phyloP scores from a whole-genome alignment of 2,113 vertebrate genomes.

The Progne subis region DNA sequence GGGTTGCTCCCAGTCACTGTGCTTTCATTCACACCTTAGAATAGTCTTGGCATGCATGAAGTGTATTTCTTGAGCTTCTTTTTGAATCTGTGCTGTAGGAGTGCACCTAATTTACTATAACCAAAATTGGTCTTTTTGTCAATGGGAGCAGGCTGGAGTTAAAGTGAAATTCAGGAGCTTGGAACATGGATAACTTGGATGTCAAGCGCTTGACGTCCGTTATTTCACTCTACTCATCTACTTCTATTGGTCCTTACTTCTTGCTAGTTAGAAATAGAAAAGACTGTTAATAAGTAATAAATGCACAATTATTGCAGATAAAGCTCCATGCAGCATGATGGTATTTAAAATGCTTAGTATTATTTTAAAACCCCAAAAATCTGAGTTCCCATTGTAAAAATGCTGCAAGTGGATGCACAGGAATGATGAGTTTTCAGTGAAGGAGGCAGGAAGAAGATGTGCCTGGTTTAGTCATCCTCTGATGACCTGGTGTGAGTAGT shows the following conservation, averaged over 20 bases:
- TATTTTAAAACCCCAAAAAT: background rate
- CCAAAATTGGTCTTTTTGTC: background rate
- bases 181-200: background rate
- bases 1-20: background rate
- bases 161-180: background rate
- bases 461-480: background rate
- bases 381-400: background rate
- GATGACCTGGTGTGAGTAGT: background rate
- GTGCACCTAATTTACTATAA: background rate
- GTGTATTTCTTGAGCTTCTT: background rate
- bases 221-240: background rate
- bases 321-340: background rate
- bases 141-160: background rate
- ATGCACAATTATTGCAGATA: background rate
- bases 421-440: background rate
- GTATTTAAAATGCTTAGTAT: background rate
- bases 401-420: background rate
- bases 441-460: background rate
- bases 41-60: background rate
- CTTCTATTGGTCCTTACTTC: background rate
- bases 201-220: rapidly evolving
- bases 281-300: background rate
- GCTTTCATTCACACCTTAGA: background rate
- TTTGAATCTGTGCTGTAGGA: background rate
- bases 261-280: background rate